Conservation (phyloP, 23 tunicate genomes). For the Corella eumyota region DNA sequence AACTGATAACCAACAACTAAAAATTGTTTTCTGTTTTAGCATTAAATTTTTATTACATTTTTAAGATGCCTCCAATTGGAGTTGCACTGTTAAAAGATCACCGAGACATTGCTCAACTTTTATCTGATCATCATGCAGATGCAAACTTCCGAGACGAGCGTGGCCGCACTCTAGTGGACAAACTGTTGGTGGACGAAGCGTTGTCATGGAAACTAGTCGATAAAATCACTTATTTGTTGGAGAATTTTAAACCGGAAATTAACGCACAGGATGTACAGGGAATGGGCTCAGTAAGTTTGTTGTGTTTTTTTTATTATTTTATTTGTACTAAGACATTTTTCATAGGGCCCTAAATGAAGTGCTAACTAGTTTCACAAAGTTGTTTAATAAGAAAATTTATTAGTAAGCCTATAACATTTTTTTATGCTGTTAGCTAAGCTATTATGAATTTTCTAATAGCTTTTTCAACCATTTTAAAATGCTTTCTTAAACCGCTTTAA, state of each 20-base stretch:
- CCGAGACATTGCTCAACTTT: constrained; percentile 73
- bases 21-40: background rate
- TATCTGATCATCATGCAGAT: constrained; percentile 72
- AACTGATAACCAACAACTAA: too few relatives aligned
- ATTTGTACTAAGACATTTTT: too few relatives aligned
- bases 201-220: constrained; percentile 74
- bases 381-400: too few relatives aligned
- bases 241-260: constrained; percentile 56
- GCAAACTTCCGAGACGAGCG: constrained; percentile 84
- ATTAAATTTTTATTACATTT: background rate
- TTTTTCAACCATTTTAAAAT: too few relatives aligned
- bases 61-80: constrained; percentile 93
- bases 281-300: constrained; percentile 63
- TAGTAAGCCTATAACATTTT: too few relatives aligned
- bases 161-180: constrained; percentile 87
- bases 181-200: constrained; percentile 78
- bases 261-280: constrained; percentile 90
- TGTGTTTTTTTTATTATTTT: background rate
- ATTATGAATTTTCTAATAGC: too few relatives aligned
- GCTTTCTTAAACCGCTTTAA: too few relatives aligned
- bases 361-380: too few relatives aligned
- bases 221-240: constrained; percentile 44
- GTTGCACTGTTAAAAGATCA: constrained; percentile 93
- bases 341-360: too few relatives aligned
- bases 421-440: too few relatives aligned